phyloP scores from a whole-genome alignment of 2,113 vertebrate genomes.

The Speoplatyrhinus poulsoni region DNA sequence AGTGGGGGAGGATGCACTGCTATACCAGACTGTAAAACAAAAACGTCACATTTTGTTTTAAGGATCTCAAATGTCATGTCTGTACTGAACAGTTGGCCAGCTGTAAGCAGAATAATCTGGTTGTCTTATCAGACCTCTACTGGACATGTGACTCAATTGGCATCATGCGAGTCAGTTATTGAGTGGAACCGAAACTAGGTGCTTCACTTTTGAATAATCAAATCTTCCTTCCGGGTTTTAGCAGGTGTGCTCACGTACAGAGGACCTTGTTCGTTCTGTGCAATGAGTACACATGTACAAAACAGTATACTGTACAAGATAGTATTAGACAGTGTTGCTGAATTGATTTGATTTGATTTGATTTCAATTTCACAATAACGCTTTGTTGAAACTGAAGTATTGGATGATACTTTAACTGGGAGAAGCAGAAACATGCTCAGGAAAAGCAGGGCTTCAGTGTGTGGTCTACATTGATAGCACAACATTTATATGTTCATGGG shows the following conservation, averaged over 20 bases:
- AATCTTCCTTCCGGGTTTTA: slow-evolving; percentile 17
- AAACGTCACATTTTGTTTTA: too few relatives aligned
- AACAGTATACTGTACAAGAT: neutral
- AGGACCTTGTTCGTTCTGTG: neutral
- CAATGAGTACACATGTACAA: neutral
- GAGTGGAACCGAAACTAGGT: slow-evolving; percentile 11
- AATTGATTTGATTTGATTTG: neutral
- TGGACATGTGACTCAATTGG: neutral
- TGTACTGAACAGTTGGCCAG: too few relatives aligned
- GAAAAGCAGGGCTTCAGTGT: too few relatives aligned
- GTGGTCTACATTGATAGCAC: too few relatives aligned
- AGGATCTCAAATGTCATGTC: too few relatives aligned
- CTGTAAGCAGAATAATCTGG: neutral
- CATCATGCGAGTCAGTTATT: neutral
- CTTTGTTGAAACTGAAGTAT: too few relatives aligned
- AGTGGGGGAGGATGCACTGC: too few relatives aligned
- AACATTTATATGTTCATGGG: too few relatives aligned
- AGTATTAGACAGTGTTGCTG: neutral
- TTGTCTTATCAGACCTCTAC: neutral
- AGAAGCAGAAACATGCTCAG: too few relatives aligned
- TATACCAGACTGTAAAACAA: too few relatives aligned
- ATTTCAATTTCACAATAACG: too few relatives aligned
- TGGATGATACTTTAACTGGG: too few relatives aligned
- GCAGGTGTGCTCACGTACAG: neutral
- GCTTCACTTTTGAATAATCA: slow-evolving; percentile 58